Evolutionary conservation across 2,888 invertebrate species (phyloP).

Genomic region (Euproctis similis): DNA sequence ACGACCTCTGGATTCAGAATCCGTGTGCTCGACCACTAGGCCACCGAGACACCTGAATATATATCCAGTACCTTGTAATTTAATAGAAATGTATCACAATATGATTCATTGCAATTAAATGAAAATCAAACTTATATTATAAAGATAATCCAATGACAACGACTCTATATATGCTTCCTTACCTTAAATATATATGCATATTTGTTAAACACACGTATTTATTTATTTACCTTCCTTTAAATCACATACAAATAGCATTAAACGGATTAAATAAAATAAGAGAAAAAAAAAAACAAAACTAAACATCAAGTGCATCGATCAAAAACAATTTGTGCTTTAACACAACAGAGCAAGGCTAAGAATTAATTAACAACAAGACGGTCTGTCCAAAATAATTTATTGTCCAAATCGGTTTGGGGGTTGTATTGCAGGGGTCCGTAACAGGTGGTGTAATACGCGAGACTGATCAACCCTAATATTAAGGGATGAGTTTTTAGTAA

Average conservation of each 20-base stretch:
- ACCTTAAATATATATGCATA: slow-evolving; percentile 10
- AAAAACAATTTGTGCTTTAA: slow-evolving; percentile 4
- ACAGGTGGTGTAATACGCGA: slow-evolving; percentile 47
- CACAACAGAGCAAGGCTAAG: not conserved
- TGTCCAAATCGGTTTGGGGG: slow-evolving; percentile 28
- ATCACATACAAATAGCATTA: slow-evolving; percentile 41
- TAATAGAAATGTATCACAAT: too few species aligned
- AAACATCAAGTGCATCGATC: slow-evolving; percentile 8
- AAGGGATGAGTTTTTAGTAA: slow-evolving; percentile 38
- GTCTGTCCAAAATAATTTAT: slow-evolving; percentile 30
- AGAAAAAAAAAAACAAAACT: too few species aligned
- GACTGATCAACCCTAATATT: slow-evolving; percentile 47
- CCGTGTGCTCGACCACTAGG: too few species aligned
- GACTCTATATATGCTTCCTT: too few species aligned
- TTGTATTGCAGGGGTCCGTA: slow-evolving; percentile 29
- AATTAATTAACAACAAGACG: slow-evolving; percentile 1
- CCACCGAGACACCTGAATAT: too few species aligned
- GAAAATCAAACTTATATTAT: too few species aligned
- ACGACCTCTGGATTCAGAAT: too few species aligned
- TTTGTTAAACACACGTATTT: slow-evolving; percentile 21
- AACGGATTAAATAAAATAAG: slow-evolving; percentile 33
- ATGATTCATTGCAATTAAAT: too few species aligned
- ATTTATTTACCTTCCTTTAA: slow-evolving; percentile 32
- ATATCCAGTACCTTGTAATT: too few species aligned
- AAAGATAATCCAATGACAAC: too few species aligned